Conservation (phyloP, 2,797 vertebrate genomes). For the Tragelaphus oryx region DNA sequence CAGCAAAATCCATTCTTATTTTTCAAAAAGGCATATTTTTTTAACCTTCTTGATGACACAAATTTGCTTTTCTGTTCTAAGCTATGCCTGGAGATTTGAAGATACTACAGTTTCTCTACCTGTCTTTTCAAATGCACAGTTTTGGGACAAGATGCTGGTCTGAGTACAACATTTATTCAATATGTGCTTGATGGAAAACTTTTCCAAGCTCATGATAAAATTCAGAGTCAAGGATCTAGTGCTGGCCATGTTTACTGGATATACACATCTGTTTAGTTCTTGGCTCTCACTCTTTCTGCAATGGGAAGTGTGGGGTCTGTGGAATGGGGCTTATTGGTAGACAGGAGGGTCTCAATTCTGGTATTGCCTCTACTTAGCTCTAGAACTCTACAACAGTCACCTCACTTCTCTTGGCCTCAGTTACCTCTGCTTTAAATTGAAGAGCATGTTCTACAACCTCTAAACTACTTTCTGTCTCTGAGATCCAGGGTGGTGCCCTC, state of each 20-base stretch:
- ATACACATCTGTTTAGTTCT: background rate
- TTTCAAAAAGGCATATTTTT: background rate
- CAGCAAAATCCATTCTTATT: slow-evolving; percentile 45
- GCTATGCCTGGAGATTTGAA: background rate
- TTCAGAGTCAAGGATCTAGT: background rate
- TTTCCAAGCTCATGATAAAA: slow-evolving; percentile 44
- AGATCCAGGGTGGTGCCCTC: background rate
- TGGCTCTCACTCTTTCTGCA: background rate
- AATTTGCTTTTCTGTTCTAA: slow-evolving; percentile 1
- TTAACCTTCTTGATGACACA: background rate
- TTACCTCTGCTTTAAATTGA: background rate
- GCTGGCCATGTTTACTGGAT: background rate
- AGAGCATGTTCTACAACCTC: background rate
- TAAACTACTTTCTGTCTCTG: background rate
- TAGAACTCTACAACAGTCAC: background rate
- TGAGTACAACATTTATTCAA: background rate
- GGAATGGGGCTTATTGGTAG: background rate
- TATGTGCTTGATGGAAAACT: background rate
- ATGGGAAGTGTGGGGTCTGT: background rate
- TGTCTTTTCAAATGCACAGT: background rate
- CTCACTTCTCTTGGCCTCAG: background rate
- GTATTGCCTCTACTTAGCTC: background rate
- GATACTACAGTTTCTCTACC: background rate
- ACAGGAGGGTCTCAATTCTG: background rate
- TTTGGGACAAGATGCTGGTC: background rate